phyloP scores from a whole-genome alignment of 2,888 invertebrate genomes.

The Drosophila birchii region DNA sequence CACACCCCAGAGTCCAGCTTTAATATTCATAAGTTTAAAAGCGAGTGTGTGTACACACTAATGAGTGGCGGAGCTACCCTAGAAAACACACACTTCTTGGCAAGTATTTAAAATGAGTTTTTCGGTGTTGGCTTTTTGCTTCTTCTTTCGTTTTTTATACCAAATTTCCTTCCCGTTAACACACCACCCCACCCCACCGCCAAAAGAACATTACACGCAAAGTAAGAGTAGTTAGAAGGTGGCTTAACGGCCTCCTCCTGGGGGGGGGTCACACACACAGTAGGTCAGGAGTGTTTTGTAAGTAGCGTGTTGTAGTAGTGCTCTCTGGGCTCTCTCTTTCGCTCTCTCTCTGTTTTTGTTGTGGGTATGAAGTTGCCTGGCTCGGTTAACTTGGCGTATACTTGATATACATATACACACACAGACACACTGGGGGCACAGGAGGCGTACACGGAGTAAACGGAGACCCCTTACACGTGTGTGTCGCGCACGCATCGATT shows the following conservation, averaged over 20 bases:
- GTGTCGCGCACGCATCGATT: constrained; percentile 75
- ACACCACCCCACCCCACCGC: background rate
- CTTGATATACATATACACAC: constrained; percentile 54
- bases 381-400: constrained; percentile 69
- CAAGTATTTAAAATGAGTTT: constrained; percentile 45
- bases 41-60: constrained; percentile 50
- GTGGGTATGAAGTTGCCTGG: constrained; percentile 78
- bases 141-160: constrained; percentile 50
- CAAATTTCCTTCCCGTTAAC: constrained; percentile 62
- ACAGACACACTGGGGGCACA: constrained; percentile 19
- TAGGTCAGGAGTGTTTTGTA: constrained; percentile 77
- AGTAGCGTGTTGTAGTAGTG: constrained; percentile 71
- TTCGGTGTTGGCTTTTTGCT: constrained; percentile 7
- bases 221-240: constrained; percentile 52
- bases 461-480: constrained; percentile 35
- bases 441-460: constrained; percentile 11
- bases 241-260: constrained; percentile 38
- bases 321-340: background rate
- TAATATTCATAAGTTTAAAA: constrained; percentile 27
- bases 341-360: constrained; percentile 60
- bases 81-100: constrained; percentile 27
- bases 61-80: constrained; percentile 55
- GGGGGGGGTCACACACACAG: constrained; percentile 42
- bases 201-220: constrained; percentile 55
- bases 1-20: constrained; percentile 21